phyloP scores from a whole-genome alignment of 2,888 invertebrate species.

The Rutpela maculata region DNA sequence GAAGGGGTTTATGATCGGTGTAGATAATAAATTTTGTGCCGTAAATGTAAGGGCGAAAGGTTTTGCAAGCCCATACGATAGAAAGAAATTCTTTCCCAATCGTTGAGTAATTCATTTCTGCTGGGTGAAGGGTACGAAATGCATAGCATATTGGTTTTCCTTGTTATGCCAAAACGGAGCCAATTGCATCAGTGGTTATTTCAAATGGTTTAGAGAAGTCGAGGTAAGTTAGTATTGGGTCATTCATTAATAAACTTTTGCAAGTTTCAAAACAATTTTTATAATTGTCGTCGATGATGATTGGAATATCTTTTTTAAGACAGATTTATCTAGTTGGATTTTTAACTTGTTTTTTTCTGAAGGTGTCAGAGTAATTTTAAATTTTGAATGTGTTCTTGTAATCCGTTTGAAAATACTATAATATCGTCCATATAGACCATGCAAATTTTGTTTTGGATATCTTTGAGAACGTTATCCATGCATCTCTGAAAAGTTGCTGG shows the following conservation, averaged over 20 bases:
- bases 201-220: slow-evolving; percentile 36
- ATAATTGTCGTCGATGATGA: too few species aligned
- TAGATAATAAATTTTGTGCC: slow-evolving; percentile 37
- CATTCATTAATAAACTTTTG: too few species aligned
- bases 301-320: too few species aligned
- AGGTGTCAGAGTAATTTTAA: background rate
- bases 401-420: background rate
- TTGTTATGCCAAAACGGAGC: slow-evolving; percentile 35
- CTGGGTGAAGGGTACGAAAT: slow-evolving; percentile 40
- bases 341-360: background rate
- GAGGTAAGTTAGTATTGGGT: slow-evolving; percentile 25
- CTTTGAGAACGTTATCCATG: background rate
- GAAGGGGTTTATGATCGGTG: slow-evolving; percentile 57
- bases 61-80: slow-evolving; percentile 39
- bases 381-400: background rate
- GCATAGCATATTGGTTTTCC: slow-evolving; percentile 36
- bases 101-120: slow-evolving; percentile 39
- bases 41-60: slow-evolving; percentile 37
- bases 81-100: slow-evolving; percentile 38
- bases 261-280: too few species aligned
- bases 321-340: background rate
- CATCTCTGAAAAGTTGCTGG: background rate
- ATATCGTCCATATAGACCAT: background rate
- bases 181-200: slow-evolving; percentile 39
- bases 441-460: background rate